Evolutionary conservation across 2,888 invertebrate genomes (phyloP), one percentile per base, ranked within the genome.

Genomic region (Acleris holmiana): DNA sequence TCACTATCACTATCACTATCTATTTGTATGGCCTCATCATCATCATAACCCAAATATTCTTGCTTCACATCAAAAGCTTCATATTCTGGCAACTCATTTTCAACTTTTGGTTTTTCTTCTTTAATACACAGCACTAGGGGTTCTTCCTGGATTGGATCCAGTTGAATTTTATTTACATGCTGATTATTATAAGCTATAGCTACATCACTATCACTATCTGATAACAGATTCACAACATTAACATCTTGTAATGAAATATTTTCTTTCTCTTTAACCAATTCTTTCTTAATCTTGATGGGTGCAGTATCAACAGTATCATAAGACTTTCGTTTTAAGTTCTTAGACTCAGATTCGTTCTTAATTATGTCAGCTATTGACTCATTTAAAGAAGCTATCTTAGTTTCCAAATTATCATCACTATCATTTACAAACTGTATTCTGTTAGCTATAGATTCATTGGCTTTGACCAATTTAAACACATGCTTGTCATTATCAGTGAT

Each of bases 1-100:
- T 93, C 93, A 77, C 93, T 93, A 56, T 93, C 93, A 76, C 91
- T 93, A 41, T 93, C 89, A 76, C 86, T 86, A 55, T 87, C 87
- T 58, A 91, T 76, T 70, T 76, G 73, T 70, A 89, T 86, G 48
- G 79, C 76, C 69, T 86, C 88, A 76, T 89, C 86, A 76, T 89
- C 86, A 74, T 88, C 85, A 80, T 85, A 84, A 25, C 81, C 83
- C 44, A 85, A 73, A 73, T 86, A 84, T 72, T 90, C 88, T 71
- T 90, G 88, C 72, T 90, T 91, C 2, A 91, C 80, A 76, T 81
- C 80, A 74, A 88, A 89, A 25, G 83, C 83, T 71, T 91, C 89
- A 82, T 78, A 86, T 61, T 86, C 80, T 61, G 83, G 72, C 61
- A 80, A 76, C 67, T 85, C 84, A 78, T 79, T 82, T 72, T 86